These are phyloP conservation scores for Oedothorax gibbosus DNA, from an alignment of 1,140 invertebrate species.

Conservation along the genomic window DNA sequence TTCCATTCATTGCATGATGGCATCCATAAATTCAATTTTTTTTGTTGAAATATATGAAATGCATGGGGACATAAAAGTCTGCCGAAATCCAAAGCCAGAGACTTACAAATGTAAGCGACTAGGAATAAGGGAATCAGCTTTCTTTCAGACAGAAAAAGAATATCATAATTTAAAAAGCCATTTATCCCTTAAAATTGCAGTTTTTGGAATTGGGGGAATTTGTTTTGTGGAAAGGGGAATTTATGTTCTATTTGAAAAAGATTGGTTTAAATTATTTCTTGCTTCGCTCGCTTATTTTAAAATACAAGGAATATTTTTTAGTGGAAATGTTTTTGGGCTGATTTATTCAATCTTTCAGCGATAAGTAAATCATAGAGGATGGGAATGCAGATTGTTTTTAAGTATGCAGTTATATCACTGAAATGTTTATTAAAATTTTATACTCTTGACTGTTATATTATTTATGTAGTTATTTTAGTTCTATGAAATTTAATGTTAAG, in stretches of 20 bases:
- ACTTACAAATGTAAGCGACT: conserved; percentile 34
- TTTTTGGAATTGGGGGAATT: not conserved
- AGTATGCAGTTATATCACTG: too few species aligned
- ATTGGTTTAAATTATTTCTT: not conserved
- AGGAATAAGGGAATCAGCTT: not conserved
- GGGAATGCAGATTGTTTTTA: too few species aligned
- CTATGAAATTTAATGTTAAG: too few species aligned
- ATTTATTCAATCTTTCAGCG: too few species aligned
- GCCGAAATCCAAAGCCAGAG: conserved; percentile 9
- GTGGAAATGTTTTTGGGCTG: too few species aligned
- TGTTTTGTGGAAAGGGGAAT: not conserved
- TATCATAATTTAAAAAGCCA: not conserved
- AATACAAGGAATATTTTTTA: too few species aligned
- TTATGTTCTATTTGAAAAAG: not conserved
- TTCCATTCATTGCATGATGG: conserved; percentile 33
- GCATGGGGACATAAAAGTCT: conserved; percentile 38
- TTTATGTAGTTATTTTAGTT: too few species aligned
- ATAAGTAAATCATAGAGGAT: too few species aligned
- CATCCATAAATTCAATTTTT: conserved; percentile 24
- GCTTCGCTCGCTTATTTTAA: too few species aligned
- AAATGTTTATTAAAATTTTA: too few species aligned
- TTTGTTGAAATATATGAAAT: conserved; percentile 35
- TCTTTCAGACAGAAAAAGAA: not conserved
- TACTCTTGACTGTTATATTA: too few species aligned
- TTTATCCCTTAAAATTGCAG: not conserved